Evolutionary conservation across 2,888 invertebrate genomes (phyloP), one percentile per base, ranked within the genome.

Genomic region (Eristalis pertinax): DNA sequence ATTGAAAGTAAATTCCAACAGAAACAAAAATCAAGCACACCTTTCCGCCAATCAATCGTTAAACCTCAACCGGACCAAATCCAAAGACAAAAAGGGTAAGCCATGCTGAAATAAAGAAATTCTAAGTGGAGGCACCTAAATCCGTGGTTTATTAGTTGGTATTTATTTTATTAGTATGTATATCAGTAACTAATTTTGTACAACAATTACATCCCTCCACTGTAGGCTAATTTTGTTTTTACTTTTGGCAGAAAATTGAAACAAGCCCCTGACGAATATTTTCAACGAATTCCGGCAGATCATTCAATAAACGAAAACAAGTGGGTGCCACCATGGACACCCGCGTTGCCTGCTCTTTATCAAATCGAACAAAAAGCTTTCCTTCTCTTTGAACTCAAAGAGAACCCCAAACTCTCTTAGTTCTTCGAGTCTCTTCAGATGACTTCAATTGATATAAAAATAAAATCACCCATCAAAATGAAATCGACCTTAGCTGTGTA

Each of bases 401-500:
- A 56, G 38, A n/a, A 38, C 4, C 4, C 13, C 2, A 24, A 22
- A 38, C 35, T 11, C 50, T 67, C 26, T 43, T 43, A 2, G 41
- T 7, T 67, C 43, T 35, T 38, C 19, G 32, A 19, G 29, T 19
- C 64, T 64, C 64, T 65, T 65, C 8, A 38, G 8, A 13, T 13
- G 19, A 11, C 13, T 5, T 19, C 60, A 15, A 24, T 10, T 67
- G 29, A 76, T 13, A 26, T 58, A 72, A 13, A 72, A 69, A 74
- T 65, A 70, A 62, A 78, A 69, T 24, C 26, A 13, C 35, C 24
- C 65, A 50, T 50, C 22, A 56, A 69, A 50, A 62, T 32, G 43
- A 68, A 80, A 58, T 50, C 73, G 85, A 81, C 85, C 81, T 85
- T 73, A 82, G 58, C n/a, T 68, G 35, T 70, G 38, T 62, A 67